Percentiles rank a stretch among this genome's conserved stretches.
phyloP scores from a whole-genome alignment of 2,888 invertebrate species.

The Drosophila rubida region DNA sequence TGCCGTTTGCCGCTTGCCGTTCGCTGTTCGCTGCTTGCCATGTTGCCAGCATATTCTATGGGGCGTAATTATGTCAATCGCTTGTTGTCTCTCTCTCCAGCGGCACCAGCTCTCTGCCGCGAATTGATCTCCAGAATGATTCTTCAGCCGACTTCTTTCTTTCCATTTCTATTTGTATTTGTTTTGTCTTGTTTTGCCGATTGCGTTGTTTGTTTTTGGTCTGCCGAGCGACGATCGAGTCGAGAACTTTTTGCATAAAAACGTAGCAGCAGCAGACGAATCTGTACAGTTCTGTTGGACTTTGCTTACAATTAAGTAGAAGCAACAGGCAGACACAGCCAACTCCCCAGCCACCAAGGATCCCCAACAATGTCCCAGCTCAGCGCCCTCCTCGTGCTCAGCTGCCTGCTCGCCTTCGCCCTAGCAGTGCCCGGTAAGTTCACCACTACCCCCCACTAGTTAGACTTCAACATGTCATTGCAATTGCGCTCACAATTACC shows the following conservation, averaged over 20 bases:
- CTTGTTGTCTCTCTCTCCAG: conserved; percentile 23
- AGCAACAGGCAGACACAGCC: conserved; percentile 16
- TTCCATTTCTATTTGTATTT: conserved; percentile 16
- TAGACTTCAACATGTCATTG: background rate
- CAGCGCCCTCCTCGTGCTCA: conserved; percentile 53
- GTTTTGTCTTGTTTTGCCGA: conserved; percentile 7
- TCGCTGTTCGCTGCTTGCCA: conserved; percentile 3
- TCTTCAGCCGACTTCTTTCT: conserved; percentile 31
- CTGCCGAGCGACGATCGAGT: conserved; percentile 11
- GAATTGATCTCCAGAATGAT: conserved; percentile 41
- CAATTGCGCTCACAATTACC: background rate
- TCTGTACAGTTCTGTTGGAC: conserved; percentile 79
- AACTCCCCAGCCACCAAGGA: conserved; percentile 5
- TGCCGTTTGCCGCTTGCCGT: conserved; percentile 10
- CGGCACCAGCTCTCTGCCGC: conserved; percentile 4
- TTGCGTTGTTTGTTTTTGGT: conserved; percentile 17
- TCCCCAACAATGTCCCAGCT: conserved; percentile 55
- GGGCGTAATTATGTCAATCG: conserved; percentile 71
- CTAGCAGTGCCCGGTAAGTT: conserved; percentile 66
- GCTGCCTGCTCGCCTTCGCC: conserved; percentile 61
- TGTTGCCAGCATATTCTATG: conserved; percentile 26
- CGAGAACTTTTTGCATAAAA: conserved; percentile 79
- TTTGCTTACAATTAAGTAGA: conserved; percentile 80
- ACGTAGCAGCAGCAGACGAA: conserved; percentile 64
- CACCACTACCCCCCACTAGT: too few species aligned